phyloP scores from a whole-genome alignment of 2,113 vertebrate genomes.

The Caranx ignobilis region DNA sequence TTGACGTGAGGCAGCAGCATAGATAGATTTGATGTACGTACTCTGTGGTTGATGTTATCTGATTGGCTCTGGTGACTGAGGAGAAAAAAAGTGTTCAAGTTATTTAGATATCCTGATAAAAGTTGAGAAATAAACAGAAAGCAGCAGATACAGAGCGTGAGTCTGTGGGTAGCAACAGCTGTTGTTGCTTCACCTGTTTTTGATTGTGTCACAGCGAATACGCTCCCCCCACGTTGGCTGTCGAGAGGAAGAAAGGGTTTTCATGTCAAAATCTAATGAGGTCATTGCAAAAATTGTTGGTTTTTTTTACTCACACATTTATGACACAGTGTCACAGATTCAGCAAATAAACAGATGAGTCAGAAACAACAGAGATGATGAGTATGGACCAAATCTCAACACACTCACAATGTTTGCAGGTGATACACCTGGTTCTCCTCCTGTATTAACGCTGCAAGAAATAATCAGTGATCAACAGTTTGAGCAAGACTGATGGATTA shows the following conservation, averaged over 20 bases:
- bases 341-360: not conserved
- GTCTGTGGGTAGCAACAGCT: not conserved
- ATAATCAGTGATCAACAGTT: not conserved
- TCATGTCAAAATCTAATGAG: not conserved
- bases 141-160: not conserved
- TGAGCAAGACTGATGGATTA: not conserved
- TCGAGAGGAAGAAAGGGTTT: not conserved
- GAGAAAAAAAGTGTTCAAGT: not conserved
- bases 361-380: not conserved
- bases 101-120: not conserved
- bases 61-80: constrained; percentile 67
- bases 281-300: not conserved
- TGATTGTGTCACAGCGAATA: constrained; percentile 67
- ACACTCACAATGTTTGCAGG: constrained; percentile 69
- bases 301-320: not conserved
- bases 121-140: not conserved
- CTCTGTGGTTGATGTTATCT: constrained; percentile 21
- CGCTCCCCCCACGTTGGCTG: constrained; percentile 70
- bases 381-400: not conserved
- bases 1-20: not conserved
- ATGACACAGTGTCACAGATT: not conserved
- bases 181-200: constrained; percentile 61
- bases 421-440: constrained; percentile 62
- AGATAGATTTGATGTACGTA: constrained; percentile 26
- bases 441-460: constrained; percentile 58